Base-by-base conservation (phyloP, 2,797 vertebrate genomes). In the Prunella strophiata region DNA sequence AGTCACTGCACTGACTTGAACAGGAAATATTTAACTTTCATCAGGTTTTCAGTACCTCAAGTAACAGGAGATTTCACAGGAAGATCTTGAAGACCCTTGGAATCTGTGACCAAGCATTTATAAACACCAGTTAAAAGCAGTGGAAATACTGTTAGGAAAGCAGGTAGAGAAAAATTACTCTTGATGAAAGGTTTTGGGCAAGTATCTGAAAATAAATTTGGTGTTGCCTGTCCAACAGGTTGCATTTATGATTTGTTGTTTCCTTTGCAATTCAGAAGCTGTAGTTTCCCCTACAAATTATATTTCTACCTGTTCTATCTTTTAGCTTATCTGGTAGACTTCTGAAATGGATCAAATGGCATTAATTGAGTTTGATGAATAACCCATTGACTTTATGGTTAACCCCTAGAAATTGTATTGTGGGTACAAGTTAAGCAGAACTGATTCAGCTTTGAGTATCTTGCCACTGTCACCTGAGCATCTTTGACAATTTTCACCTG, bases 151-250 rank as follows among this genome's bases (percentile, higher is more conserved):
- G 5, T 19, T 30, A 40, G 18, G 15, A 43, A 82, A 78, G 21
- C 16, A 55, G 42, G 34, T 29, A 21, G 40, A 74, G 20, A 27
- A 7, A 66, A 66, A 40, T 36, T 82, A 32, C 3, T 10, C 20
- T 70, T 75, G 19, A 43, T 42, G 30, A 51, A 86, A 84, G 14
- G 6, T 52, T 74, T 90, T 40, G 45, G 54, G 22, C 18, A 65
- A 61, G 26, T 54, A 51, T 58, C 38, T 55, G 38, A 77, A 74
- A 62, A 67, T n/a, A 71, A 79, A 76, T 83, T 47, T 22, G 3
- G 6, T 73, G 22, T 38, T 0, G 0, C 8, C n/a, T 72, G 26
- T 85, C 30, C 16, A 29, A 20, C 0, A 2, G 8, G 7, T 42
- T 70, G 34, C 6, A 13, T 34, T 81, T 83, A 34, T 27, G 11